These are phyloP conservation scores for Willowsia nigromaculata DNA, from an alignment of 2,888 invertebrate species.

Conservation along the genomic window DNA sequence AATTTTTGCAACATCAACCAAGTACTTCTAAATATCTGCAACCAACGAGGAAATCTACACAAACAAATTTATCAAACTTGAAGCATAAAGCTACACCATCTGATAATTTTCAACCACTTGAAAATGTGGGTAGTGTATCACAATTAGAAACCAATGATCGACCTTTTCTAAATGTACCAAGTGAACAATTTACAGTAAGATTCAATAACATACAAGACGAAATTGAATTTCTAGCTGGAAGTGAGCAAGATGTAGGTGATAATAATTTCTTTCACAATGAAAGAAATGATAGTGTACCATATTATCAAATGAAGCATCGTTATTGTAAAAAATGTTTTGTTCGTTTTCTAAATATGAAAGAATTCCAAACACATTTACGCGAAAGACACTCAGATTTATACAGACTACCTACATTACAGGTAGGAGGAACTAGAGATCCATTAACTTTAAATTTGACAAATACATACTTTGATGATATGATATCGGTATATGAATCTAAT, in stretches of 20 bases:
- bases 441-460: neutral
- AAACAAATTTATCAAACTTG: too few relatives aligned
- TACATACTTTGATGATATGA: slow-evolving; percentile 13
- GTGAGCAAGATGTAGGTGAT: neutral
- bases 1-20: too few relatives aligned
- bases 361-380: neutral
- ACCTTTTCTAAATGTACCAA: too few relatives aligned
- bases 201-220: neutral
- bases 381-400: neutral
- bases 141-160: too few relatives aligned
- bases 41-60: neutral
- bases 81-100: too few relatives aligned
- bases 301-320: neutral
- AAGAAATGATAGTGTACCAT: too few relatives aligned
- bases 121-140: too few relatives aligned
- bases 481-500: slow-evolving; percentile 19
- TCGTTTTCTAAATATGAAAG: neutral
- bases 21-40: neutral
- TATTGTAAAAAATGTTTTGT: slow-evolving; percentile 18
- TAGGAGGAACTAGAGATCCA: neutral
- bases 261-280: too few relatives aligned
- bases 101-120: too few relatives aligned
- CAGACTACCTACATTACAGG: neutral
- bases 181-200: too few relatives aligned
- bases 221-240: neutral